phyloP scores from a whole-genome alignment of 2,113 vertebrate species.

The Pao palembangensis region DNA sequence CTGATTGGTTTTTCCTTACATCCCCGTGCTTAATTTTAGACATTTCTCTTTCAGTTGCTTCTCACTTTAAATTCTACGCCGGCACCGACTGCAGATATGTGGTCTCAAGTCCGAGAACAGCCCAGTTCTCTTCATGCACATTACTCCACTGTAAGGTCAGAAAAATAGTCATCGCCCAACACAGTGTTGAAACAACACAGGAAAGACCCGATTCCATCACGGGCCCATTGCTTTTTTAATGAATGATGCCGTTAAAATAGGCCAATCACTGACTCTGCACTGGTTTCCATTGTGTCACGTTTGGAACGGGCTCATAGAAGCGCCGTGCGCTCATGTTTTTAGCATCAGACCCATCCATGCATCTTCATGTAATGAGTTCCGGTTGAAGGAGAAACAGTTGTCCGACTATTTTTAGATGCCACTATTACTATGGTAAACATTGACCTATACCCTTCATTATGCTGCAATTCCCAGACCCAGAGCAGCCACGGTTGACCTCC shows the following conservation, averaged over 20 bases:
- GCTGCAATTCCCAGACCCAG: slow-evolving; percentile 13
- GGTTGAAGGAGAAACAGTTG: slow-evolving; percentile 38
- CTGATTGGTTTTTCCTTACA: too few relatives aligned
- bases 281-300: too few relatives aligned
- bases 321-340: too few relatives aligned
- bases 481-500: slow-evolving; percentile 15
- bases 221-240: slow-evolving; percentile 8
- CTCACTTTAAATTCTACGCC: slow-evolving; percentile 2
- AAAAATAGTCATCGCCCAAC: slow-evolving; percentile 35
- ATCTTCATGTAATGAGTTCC: slow-evolving; percentile 26
- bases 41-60: background rate
- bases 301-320: too few relatives aligned
- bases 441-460: slow-evolving; percentile 21
- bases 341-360: slow-evolving; percentile 5
- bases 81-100: background rate
- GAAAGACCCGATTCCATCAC: slow-evolving; percentile 29
- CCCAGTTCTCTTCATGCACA: slow-evolving; percentile 5
- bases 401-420: slow-evolving; percentile 46
- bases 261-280: too few relatives aligned
- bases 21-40: too few relatives aligned
- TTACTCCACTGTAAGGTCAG: slow-evolving; percentile 31
- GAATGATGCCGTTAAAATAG: too few relatives aligned
- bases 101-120: slow-evolving; percentile 16
- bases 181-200: slow-evolving; percentile 25
- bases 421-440: slow-evolving; percentile 29